Base-by-base conservation (phyloP, 2,113 vertebrate genomes). In the Aldabrachelys gigantea region DNA sequence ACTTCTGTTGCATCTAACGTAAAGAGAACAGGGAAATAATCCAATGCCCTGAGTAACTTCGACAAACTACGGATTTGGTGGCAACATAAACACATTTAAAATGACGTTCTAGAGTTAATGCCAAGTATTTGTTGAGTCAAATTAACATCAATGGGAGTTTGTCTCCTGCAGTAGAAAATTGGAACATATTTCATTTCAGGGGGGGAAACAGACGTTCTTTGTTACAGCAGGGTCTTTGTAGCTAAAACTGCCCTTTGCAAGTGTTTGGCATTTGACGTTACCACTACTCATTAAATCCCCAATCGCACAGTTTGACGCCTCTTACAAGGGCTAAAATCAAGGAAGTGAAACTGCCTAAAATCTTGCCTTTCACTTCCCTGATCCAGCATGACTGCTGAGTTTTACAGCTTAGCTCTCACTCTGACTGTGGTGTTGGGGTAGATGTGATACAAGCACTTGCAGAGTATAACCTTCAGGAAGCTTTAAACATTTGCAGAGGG, bases 281-380 rank as follows among this genome's bases (percentile, higher is more conserved):
- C 11, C 29, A 8, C 12, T 89, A 47, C 54, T 79, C 83, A 35
- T 62, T 95, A 53, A 69, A 17, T 75, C n/a, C 29, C 29, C 72
- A 1, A 88, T 95, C 82, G 47, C 85, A 89, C 24, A 86, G 17
- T 17, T 25, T 24, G 52, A 29, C 52, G 56, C 21, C 27, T 93
- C 56, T 69, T 76, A n/a, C 54, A 88, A 16, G 59, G 44, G 24
- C 59, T 84, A 85, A 88, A 96, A 85, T 3, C 3, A 84, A 95
- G 83, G 83, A 96, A 96, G 31, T 35, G 87, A 95, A 97, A 95
- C 81, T 38, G 1, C n/a, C 41, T 87, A 88, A 89, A 92, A 0
- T 9, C 27, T 35, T 81, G 31, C 24, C n/a, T 84, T 95, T 97
- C 87, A 91, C 93, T 96, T 95, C 91, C 90, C 79, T 84, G 90